Percentiles rank a stretch among this genome's conserved stretches.
Evolutionary conservation across 2,888 invertebrate genomes (phyloP).

Genomic region (Rhimphoctona megacephalus): DNA sequence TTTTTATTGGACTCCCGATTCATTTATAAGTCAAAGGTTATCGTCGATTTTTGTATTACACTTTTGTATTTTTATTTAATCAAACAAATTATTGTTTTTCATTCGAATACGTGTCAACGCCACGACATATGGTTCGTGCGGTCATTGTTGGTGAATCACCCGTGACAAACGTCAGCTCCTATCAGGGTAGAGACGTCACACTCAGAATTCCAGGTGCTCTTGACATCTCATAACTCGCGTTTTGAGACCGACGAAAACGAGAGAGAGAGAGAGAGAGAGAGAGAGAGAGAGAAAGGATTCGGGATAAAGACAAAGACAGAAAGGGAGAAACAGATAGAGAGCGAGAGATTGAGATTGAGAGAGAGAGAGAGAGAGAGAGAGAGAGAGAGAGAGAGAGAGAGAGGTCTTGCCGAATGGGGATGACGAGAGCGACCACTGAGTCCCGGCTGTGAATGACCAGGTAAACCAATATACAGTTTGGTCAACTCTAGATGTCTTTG

Average conservation of each 20-base stretch:
- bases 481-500: constrained; percentile 47
- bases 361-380: constrained; percentile 11
- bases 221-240: constrained; percentile 63
- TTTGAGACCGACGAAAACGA: constrained; percentile 4
- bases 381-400: constrained; percentile 23
- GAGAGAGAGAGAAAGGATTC: constrained; percentile 9
- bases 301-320: neutral
- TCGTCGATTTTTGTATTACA: neutral
- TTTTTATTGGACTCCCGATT: neutral
- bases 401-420: constrained; percentile 4
- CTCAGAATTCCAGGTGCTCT: constrained; percentile 69
- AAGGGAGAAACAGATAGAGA: neutral
- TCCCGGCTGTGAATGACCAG: constrained; percentile 59
- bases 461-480: constrained; percentile 65
- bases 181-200: constrained; percentile 61
- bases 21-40: neutral
- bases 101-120: neutral
- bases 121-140: constrained; percentile 27
- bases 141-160: constrained; percentile 50
- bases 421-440: constrained; percentile 49
- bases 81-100: neutral
- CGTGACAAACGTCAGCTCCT: constrained; percentile 47
- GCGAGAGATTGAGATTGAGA: neutral
- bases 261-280: constrained; percentile 13
- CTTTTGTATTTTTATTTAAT: neutral